These are phyloP conservation scores for Solea solea DNA, from an alignment of 2,113 vertebrate species.

Conservation along the genomic window DNA sequence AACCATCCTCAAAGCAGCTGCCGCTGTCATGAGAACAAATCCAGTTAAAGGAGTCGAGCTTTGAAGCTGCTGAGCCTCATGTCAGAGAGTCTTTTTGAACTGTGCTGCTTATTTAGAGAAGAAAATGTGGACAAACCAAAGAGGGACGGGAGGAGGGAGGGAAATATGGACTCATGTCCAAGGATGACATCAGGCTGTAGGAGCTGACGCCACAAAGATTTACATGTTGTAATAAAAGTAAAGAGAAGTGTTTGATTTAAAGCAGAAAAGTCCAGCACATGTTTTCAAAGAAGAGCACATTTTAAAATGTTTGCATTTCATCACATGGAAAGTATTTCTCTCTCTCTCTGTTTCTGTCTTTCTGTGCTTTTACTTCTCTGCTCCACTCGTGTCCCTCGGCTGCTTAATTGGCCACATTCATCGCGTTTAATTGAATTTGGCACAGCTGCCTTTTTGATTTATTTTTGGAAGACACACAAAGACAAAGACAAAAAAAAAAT, in stretches of 20 bases:
- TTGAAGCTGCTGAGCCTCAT: not conserved
- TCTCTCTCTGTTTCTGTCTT: slow-evolving; percentile 6
- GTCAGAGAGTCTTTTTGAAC: not conserved
- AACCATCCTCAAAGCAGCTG: not conserved
- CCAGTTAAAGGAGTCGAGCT: not conserved
- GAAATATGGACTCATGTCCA: not conserved
- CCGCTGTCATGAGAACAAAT: not conserved
- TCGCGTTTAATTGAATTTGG: slow-evolving; percentile 18
- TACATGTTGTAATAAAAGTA: not conserved
- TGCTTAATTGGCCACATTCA: slow-evolving; percentile 15
- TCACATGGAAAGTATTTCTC: slow-evolving; percentile 10
- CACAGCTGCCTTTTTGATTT: slow-evolving; percentile 18
- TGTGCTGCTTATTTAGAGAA: not conserved
- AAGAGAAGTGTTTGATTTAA: not conserved
- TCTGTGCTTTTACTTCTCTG: not conserved
- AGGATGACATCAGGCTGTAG: not conserved
- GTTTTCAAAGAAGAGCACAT: not conserved
- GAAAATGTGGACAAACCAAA: not conserved
- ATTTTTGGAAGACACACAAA: slow-evolving; percentile 52
- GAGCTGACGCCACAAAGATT: not conserved
- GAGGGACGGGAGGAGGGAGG: not conserved
- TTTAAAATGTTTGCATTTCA: slow-evolving; percentile 4
- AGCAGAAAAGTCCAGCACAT: not conserved
- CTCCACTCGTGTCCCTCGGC: not conserved
- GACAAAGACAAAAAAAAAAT: not conserved